A percentile compares a stretch with the other conserved stretches of the same genome.
Evolutionary conservation across 1,140 invertebrate genomes (phyloP).

Genomic region (Penaeus indicus): DNA sequence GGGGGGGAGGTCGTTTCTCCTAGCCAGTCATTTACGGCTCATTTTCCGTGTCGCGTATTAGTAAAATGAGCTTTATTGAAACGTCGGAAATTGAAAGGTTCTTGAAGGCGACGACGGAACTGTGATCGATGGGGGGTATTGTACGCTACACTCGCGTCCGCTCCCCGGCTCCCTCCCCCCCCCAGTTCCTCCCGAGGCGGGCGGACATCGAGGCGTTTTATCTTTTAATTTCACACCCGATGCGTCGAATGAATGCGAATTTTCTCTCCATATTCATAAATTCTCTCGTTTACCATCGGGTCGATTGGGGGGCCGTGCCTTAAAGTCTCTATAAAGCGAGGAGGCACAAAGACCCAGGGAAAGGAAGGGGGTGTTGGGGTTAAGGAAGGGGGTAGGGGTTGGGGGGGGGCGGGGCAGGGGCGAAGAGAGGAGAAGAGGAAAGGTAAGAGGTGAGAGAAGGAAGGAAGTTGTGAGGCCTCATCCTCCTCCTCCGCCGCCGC

Average conservation of each 20-base stretch:
- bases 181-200: constrained; percentile 2
- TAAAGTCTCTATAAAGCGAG: constrained; percentile 31
- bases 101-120: not conserved
- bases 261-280: constrained; percentile 64
- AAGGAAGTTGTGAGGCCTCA: not conserved
- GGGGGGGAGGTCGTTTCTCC: not conserved
- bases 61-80: constrained; percentile 52
- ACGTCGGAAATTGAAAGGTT: constrained; percentile 8
- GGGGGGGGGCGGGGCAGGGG: not conserved
- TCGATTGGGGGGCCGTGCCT: constrained; percentile 45
- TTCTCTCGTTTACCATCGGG: constrained; percentile 60
- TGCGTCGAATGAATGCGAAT: constrained; percentile 57
- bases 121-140: constrained; percentile 21
- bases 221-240: constrained; percentile 63
- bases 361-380: not conserved
- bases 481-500: not conserved
- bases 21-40: constrained; percentile 25
- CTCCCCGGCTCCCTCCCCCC: not conserved
- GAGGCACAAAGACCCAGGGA: constrained; percentile 20
- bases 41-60: constrained; percentile 43
- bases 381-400: not conserved
- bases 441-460: not conserved
- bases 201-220: constrained; percentile 55
- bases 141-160: constrained; percentile 10
- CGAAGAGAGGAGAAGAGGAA: not conserved